Evolutionary conservation across 2,888 invertebrate species (phyloP).

Genomic region (Formica aserva): DNA sequence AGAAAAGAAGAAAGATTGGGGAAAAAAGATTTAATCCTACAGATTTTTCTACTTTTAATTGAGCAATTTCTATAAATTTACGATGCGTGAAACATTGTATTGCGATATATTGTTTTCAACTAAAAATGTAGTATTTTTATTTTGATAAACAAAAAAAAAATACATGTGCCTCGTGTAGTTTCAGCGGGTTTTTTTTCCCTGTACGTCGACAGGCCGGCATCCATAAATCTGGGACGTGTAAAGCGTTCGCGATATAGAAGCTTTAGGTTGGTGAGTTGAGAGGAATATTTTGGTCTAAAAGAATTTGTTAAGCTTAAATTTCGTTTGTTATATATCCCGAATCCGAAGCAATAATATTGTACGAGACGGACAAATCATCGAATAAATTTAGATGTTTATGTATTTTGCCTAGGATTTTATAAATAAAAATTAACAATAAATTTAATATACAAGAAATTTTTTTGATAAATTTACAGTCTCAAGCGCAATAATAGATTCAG

Average conservation of each 20-base stretch:
- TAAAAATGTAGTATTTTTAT: conserved; percentile 2
- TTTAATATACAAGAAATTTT: background rate
- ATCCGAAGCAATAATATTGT: background rate
- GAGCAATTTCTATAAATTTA: background rate
- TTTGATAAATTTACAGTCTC: background rate
- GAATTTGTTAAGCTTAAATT: conserved; percentile 38
- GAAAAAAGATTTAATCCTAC: background rate
- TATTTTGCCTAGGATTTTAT: background rate
- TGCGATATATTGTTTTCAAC: conserved; percentile 10
- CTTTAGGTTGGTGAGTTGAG: conserved; percentile 12
- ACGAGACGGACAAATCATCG: background rate
- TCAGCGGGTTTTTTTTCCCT: background rate
- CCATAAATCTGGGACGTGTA: conserved; percentile 43
- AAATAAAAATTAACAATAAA: background rate
- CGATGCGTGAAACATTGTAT: background rate
- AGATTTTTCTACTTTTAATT: background rate
- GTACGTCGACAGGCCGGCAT: conserved; percentile 4
- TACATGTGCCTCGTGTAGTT: conserved; percentile 7
- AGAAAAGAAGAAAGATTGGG: background rate
- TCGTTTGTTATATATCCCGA: background rate
- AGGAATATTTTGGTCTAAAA: conserved; percentile 25
- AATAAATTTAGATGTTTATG: background rate
- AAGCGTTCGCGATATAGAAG: conserved; percentile 14
- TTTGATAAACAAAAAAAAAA: conserved; percentile 20
- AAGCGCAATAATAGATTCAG: background rate